Percentiles rank a stretch among this genome's conserved stretches.
phyloP scores from a whole-genome alignment of 2,888 invertebrate species.

The Seira musarum region DNA sequence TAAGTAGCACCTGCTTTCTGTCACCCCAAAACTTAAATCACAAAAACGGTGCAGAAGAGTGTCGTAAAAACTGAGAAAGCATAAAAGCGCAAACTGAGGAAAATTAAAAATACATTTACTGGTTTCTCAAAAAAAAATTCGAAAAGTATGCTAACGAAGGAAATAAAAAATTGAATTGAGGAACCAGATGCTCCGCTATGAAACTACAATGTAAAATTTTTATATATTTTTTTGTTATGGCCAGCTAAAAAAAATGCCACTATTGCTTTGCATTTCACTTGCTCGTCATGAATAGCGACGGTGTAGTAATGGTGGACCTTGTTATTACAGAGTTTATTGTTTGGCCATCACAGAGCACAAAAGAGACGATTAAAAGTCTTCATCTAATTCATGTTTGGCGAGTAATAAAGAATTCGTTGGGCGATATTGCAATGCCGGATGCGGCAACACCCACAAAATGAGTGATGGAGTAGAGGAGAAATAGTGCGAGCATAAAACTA shows the following conservation, averaged over 20 bases:
- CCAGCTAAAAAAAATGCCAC: not conserved
- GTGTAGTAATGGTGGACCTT: not conserved
- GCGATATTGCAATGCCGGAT: too few relatives aligned
- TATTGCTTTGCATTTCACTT: not conserved
- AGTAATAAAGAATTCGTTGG: too few relatives aligned
- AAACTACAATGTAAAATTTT: not conserved
- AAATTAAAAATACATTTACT: conserved; percentile 27
- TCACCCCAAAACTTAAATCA: conserved; percentile 52
- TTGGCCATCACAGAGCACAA: not conserved
- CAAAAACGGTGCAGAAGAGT: conserved; percentile 17
- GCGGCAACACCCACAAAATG: too few relatives aligned
- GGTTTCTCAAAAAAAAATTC: conserved; percentile 8
- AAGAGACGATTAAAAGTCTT: not conserved
- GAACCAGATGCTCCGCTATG: conserved; percentile 12
- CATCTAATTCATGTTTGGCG: too few relatives aligned
- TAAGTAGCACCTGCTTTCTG: conserved; percentile 54
- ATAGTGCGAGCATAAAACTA: too few relatives aligned
- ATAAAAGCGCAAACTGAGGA: conserved; percentile 29
- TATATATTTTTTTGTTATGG: too few relatives aligned
- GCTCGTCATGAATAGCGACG: too few relatives aligned
- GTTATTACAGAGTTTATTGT: not conserved
- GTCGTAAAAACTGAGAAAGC: conserved; percentile 32
- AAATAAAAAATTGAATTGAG: conserved; percentile 7
- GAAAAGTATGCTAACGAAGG: conserved; percentile 15
- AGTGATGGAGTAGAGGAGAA: too few relatives aligned